Percentiles rank a stretch among this genome's conserved stretches.
Evolutionary conservation across 2,113 vertebrate species (phyloP).

Genomic region (Carlito syrichta): DNA sequence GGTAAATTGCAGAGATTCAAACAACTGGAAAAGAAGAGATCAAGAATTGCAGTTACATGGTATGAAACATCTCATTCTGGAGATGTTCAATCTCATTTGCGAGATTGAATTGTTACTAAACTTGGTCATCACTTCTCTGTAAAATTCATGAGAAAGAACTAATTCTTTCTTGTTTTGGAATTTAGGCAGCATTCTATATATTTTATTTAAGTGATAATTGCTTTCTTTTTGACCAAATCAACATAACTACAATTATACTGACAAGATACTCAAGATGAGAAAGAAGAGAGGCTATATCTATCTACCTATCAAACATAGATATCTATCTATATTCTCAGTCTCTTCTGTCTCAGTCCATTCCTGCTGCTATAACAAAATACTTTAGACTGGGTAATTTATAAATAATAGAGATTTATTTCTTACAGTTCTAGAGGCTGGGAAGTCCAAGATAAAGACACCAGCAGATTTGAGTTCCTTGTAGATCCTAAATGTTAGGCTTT

Average conservation of each 20-base stretch:
- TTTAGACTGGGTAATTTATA: neutral
- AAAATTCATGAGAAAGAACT: neutral
- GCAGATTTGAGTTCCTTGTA: too few relatives aligned
- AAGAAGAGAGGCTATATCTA: neutral
- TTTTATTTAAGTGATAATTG: neutral
- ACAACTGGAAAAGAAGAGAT: neutral
- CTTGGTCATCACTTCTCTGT: neutral
- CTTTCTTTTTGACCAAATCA: slow-evolving; percentile 3
- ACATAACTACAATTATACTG: neutral
- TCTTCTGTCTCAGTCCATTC: neutral
- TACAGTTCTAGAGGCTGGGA: neutral
- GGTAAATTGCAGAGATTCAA: neutral
- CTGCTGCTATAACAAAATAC: neutral
- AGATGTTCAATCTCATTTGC: too few relatives aligned
- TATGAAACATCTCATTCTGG: neutral
- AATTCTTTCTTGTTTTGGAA: slow-evolving; percentile 27
- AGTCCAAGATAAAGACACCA: neutral
- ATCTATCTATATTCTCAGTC: neutral
- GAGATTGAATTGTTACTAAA: neutral
- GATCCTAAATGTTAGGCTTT: too few relatives aligned
- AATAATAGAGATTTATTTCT: neutral
- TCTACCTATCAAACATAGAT: neutral
- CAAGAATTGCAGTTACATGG: neutral
- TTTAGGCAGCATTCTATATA: neutral
- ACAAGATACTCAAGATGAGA: neutral